Evolutionary conservation across 2,113 vertebrate genomes (phyloP), one percentile per base, ranked within the genome.

Genomic region (Paradisaea rubra): DNA sequence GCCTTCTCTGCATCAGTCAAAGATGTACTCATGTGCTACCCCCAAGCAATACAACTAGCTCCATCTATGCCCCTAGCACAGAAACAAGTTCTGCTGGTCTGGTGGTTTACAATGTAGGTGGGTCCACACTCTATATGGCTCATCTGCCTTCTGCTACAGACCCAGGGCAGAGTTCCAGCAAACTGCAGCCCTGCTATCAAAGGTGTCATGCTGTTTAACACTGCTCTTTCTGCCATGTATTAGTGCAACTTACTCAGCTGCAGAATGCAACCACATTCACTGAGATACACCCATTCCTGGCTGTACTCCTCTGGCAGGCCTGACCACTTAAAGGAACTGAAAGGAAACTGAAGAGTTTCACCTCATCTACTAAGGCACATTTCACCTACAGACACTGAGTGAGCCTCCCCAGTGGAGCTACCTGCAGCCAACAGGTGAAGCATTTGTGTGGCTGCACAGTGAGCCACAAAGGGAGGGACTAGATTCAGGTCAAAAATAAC

Each of bases 151-250:
- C 81, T 85, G 57, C 81, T 50, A 22, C 1, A 2, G 61, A 57
- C 10, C 9, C 41, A 41, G 47, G 31, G 49, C 27, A 77, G 71
- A 44, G 37, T 4, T 69, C 31, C 54, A 69, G 44, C 28, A 65
- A 72, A 31, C 31, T 69, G 68, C 72, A 77, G 76, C 76, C 56
- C 81, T 77, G 30, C 33, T 78, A 7, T 9, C 39, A 42, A 39
- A 23, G 69, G 23, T 22, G 12, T 24, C n/a, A 27, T 0, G 0
- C 20, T 86, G 52, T 35, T 54, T 27, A 47, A 3, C 0, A 23
- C 2, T 64, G 52, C 25, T 60, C 28, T 28, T 66, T n/a, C 77
- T 73, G 41, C 60, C 56, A n/a, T 0, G 0, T 31, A 16, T 31
- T 37, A 73, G 1, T 49, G 25, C 47, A 88, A 39, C 31, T 64